Evolutionary conservation across 2,888 invertebrate species (phyloP).

Genomic region (Diabrotica balteata): DNA sequence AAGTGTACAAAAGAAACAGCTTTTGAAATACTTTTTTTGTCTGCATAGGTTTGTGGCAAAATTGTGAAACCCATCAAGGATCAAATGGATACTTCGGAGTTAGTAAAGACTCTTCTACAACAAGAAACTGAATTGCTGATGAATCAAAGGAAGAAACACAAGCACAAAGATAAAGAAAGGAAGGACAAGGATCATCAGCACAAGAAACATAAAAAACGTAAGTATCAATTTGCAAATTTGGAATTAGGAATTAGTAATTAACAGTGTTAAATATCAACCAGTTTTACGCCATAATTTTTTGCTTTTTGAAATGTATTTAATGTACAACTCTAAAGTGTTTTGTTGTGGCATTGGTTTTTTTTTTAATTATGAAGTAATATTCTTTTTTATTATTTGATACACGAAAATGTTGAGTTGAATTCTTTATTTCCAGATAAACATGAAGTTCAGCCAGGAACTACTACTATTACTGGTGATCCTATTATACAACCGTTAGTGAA

Average conservation of each 20-base stretch:
- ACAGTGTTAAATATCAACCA: no score
- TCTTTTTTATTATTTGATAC: constrained; percentile 9
- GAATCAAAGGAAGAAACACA: constrained; percentile 51
- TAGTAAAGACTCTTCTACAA: constrained; percentile 49
- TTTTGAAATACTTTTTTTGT: no score
- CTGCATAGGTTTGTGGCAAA: constrained; percentile 50
- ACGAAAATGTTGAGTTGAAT: background rate
- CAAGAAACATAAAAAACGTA: constrained; percentile 54
- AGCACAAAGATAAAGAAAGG: constrained; percentile 49
- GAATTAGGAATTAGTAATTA: no score
- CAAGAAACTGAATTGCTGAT: constrained; percentile 48
- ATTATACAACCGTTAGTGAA: no score
- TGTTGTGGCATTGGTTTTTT: background rate
- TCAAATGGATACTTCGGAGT: constrained; percentile 44
- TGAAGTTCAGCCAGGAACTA: no score
- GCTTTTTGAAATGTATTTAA: background rate
- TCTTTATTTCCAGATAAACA: no score
- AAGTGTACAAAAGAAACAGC: no score
- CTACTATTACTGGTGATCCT: no score
- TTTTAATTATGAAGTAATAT: constrained; percentile 7
- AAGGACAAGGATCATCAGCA: constrained; percentile 50
- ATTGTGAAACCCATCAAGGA: constrained; percentile 52
- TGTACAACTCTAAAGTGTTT: no score
- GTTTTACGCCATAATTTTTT: background rate
- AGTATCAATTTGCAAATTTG: constrained; percentile 20